These are phyloP conservation scores for Ormyrus pomaceus DNA, from an alignment of 2,888 invertebrate species.

Conservation along the genomic window DNA sequence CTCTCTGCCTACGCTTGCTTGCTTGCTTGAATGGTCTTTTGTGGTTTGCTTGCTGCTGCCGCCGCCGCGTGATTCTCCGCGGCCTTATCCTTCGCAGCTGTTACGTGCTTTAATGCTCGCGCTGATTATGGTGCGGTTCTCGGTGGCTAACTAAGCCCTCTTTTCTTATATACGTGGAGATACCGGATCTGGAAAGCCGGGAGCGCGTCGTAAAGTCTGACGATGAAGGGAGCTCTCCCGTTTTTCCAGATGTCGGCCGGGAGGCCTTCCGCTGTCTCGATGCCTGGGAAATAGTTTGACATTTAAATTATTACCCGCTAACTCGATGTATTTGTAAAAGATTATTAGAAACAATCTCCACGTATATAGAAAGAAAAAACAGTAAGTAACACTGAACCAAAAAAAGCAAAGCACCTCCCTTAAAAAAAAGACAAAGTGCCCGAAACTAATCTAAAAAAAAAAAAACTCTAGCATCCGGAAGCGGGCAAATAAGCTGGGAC, in stretches of 20 bases:
- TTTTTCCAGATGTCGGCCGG: not conserved
- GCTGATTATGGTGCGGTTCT: conserved; percentile 39
- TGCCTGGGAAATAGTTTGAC: too few relatives aligned
- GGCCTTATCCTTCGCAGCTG: not conserved
- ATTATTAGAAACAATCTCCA: too few relatives aligned
- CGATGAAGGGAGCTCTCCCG: not conserved
- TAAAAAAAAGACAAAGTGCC: too few relatives aligned
- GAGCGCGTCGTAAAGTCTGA: conserved; percentile 35
- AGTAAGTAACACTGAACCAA: not conserved
- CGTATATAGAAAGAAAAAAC: too few relatives aligned
- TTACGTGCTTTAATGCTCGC: conserved; percentile 35
- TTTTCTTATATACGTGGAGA: conserved; percentile 12
- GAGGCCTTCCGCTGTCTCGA: too few relatives aligned
- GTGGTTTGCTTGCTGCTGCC: conserved; percentile 44
- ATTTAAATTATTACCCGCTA: too few relatives aligned
- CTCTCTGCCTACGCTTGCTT: conserved; percentile 8
- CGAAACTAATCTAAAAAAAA: not conserved
- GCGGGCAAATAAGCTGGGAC: conserved; percentile 73
- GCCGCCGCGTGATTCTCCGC: too few relatives aligned
- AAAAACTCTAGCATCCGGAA: conserved; percentile 65
- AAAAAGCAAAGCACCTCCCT: not conserved
- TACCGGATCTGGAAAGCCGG: conserved; percentile 26
- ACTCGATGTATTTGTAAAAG: too few relatives aligned
- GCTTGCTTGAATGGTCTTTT: conserved; percentile 35
- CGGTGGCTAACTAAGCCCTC: conserved; percentile 19